phyloP scores from a whole-genome alignment of 2,113 vertebrate genomes.

The Salvelinus namaycush region DNA sequence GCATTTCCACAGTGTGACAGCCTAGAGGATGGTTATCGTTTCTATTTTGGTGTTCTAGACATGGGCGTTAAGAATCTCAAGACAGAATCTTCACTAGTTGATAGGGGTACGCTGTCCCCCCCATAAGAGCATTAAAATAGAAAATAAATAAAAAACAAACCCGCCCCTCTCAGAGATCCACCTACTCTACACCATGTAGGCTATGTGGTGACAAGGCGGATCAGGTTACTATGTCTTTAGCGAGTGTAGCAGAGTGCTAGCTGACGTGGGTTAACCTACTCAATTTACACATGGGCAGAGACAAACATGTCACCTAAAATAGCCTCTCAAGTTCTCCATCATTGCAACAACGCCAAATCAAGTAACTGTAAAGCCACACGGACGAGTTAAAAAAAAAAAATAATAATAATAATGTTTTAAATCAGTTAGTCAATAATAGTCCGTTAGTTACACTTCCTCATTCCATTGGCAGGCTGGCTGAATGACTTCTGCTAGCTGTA shows the following conservation, averaged over 20 bases:
- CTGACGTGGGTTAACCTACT: conserved; percentile 1
- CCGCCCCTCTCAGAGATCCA: not conserved
- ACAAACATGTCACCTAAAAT: not conserved
- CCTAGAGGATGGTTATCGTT: not conserved
- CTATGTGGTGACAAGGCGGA: not conserved
- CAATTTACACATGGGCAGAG: not conserved
- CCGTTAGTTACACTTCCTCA: too few species aligned
- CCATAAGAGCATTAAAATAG: not conserved
- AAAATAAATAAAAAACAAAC: not conserved
- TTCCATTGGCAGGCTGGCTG: too few species aligned
- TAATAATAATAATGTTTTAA: too few species aligned
- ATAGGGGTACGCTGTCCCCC: conserved; percentile 6
- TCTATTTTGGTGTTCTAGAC: conserved; percentile 1
- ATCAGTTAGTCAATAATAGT: too few species aligned
- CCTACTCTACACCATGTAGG: not conserved
- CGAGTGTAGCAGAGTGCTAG: conserved; percentile 1
- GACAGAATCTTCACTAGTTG: not conserved
- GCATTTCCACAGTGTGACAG: conserved; percentile 4
- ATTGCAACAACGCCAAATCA: conserved; percentile 13
- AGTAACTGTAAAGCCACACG: not conserved
- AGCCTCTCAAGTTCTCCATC: not conserved
- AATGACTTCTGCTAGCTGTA: not conserved
- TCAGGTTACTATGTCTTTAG: not conserved
- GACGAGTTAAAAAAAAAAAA: too few species aligned
- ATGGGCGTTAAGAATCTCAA: conserved; percentile 5